Evolutionary conservation across 2,113 vertebrate genomes (phyloP).

Genomic region (Hippocampus zosterae): DNA sequence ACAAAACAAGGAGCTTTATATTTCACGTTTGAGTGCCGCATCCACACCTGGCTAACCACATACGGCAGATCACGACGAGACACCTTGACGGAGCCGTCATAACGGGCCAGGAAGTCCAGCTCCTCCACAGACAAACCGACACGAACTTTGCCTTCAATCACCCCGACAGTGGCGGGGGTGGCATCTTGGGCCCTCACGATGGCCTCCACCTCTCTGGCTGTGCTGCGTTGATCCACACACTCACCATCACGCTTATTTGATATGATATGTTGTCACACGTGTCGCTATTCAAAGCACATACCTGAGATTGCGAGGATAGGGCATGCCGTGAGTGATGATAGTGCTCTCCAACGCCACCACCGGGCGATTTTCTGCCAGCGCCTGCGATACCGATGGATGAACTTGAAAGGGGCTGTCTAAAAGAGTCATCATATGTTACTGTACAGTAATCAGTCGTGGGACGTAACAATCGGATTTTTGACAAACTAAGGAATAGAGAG

Average conservation of each 20-base stretch:
- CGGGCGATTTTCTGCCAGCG: conserved; percentile 74
- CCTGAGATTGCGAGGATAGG: conserved; percentile 86
- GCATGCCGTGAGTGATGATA: conserved; percentile 89
- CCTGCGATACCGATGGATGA: conserved; percentile 75
- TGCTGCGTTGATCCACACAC: conserved; percentile 59
- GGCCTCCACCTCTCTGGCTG: conserved; percentile 81
- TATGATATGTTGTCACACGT: background rate
- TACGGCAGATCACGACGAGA: conserved; percentile 85
- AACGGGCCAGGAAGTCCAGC: conserved; percentile 74
- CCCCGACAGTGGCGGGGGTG: conserved; percentile 80
- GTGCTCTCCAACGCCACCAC: conserved; percentile 87
- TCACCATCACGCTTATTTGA: background rate
- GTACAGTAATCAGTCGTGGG: background rate
- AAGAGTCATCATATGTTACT: conserved; percentile 3
- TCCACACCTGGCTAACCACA: conserved; percentile 76
- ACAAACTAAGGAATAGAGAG: background rate
- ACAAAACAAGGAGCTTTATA: background rate
- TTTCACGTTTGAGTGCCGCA: background rate
- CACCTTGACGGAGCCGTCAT: conserved; percentile 74
- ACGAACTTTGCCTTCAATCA: conserved; percentile 76
- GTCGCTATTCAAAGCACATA: conserved; percentile 63
- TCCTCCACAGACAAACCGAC: conserved; percentile 78
- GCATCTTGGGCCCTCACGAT: conserved; percentile 76
- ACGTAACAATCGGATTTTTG: background rate
- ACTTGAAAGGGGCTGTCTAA: conserved; percentile 74